These are phyloP conservation scores for Myopa tessellatipennis DNA, from an alignment of 2,888 invertebrate genomes.

Conservation along the genomic window DNA sequence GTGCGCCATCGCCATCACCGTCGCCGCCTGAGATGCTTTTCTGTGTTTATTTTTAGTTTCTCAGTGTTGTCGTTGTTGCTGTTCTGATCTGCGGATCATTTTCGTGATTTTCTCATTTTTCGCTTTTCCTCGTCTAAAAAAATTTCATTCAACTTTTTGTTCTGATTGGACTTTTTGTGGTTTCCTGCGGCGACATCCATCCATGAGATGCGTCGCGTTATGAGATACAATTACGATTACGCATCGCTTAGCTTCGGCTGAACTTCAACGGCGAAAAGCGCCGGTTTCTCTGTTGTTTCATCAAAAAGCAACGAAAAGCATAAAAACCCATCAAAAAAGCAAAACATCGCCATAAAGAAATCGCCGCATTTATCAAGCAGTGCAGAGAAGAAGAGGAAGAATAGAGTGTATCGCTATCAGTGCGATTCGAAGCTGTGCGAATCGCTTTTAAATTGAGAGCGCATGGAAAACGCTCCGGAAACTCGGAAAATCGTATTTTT, in stretches of 20 bases:
- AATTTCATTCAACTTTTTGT: too few species aligned
- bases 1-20: not conserved
- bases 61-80: not conserved
- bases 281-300: conserved; percentile 2
- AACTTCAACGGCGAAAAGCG: not conserved
- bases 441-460: not conserved
- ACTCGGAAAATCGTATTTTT: conserved; percentile 14
- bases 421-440: not conserved
- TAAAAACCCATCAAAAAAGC: too few species aligned
- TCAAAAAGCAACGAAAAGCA: too few species aligned
- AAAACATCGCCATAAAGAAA: too few species aligned
- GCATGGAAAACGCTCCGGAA: not conserved
- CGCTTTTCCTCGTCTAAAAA: not conserved
- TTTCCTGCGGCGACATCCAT: not conserved
- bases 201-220: conserved; percentile 9
- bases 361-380: too few species aligned
- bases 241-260: not conserved
- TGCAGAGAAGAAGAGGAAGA: not conserved
- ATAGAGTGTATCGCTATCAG: not conserved
- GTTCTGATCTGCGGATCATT: not conserved
- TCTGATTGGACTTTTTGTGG: too few species aligned
- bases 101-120: not conserved
- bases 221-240: conserved; percentile 12
- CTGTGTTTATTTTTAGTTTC: conserved; percentile 47
- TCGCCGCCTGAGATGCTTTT: conserved; percentile 38